Base-by-base conservation (phyloP, 1,140 invertebrate species). In the Brachionus calyciflorus region DNA sequence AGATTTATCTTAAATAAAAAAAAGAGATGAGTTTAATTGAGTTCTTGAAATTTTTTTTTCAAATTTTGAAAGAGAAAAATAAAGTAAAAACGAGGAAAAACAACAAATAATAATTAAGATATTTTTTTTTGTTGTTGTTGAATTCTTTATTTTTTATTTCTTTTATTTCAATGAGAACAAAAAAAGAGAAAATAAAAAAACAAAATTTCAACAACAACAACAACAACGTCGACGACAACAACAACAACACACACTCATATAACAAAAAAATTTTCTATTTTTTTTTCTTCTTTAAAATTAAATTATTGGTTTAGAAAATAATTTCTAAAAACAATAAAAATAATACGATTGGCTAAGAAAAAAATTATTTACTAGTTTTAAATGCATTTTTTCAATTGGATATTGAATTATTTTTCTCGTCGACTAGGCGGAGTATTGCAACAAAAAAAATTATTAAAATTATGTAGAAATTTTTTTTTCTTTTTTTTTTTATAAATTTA, bases 71-170 rank as follows among this genome's bases (percentile, higher is more conserved):
- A 26, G 6, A 19, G 37, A 37, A 37, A 37, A 37, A 37, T 37
- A 17, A 60, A 17, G 17, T 33, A 37, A 41, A 14, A 33, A 60
- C 28, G 30, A 37, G 55, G 33, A 60, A 60, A 60, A 60, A 60
- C 55, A 60, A 60, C 55, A 60, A 60, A 60, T 60, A 60, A 60
- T 60, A 60, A 60, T 60, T 60, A 60, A 60, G 55, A 60, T 60
- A 60, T 60, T 37, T 60, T 14, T 60, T 53, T 26, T 60, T 33
- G 5, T 60, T 28, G 55, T 60, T 60, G 55, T 60, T 60, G 55
- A 60, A 60, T 33, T 60, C 33, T 60, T 33, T 37, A 5, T 60
- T 60, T 60, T 60, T 33, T 37, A 5, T 60, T 60, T 60, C 55
- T 60, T 60, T 60, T 60, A 60, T 60, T 60, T 60, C 55, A 60